Evolutionary conservation across 2,113 vertebrate species (phyloP).

Genomic region (Actenoides hombroni): DNA sequence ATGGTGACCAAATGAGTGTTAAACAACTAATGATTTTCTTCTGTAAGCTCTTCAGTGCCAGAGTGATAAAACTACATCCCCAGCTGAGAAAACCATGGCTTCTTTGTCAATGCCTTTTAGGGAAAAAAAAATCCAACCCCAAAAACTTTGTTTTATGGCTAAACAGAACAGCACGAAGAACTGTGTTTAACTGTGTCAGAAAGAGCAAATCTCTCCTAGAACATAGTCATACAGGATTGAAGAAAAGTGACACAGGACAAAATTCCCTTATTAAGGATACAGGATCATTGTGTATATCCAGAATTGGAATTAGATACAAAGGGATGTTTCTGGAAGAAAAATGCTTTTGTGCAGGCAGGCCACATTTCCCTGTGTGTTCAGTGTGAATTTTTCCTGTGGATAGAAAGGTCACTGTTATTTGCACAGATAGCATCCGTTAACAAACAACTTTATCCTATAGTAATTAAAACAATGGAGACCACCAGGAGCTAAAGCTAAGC

Average conservation of each 20-base stretch:
- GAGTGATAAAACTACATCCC: not conserved
- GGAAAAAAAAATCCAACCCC: not conserved
- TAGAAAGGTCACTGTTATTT: not conserved
- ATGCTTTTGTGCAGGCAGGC: not conserved
- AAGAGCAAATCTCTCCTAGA: not conserved
- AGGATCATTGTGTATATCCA: not conserved
- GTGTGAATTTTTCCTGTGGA: not conserved
- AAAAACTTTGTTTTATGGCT: not conserved
- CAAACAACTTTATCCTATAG: not conserved
- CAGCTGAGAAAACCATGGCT: not conserved
- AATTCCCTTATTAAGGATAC: not conserved
- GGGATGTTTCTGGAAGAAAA: not conserved
- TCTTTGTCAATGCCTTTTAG: not conserved
- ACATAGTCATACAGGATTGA: not conserved
- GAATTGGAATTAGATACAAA: not conserved
- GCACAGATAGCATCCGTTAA: not conserved
- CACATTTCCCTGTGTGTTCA: not conserved
- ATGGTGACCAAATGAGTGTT: not conserved
- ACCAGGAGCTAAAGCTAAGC: not conserved
- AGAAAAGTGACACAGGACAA: not conserved
- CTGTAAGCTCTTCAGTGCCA: not conserved
- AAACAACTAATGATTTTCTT: not conserved
- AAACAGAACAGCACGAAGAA: not conserved
- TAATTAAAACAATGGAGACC: not conserved
- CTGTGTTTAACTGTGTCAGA: not conserved